Conservation (phyloP, 2,888 invertebrate species). For the Trypoxylon attenuatum region DNA sequence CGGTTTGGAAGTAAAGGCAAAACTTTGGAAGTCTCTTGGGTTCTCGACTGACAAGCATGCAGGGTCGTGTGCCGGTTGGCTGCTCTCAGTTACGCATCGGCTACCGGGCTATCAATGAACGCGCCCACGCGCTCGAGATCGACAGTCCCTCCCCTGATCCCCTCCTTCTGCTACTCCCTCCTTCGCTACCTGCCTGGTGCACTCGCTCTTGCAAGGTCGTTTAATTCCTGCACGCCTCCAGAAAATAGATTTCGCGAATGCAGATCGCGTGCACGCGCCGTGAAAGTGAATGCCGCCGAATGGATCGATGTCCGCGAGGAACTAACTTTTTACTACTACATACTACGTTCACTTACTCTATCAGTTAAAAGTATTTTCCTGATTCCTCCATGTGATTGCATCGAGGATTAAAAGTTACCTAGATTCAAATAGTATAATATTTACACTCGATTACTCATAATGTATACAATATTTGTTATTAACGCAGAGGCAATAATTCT, state of each 20-base stretch:
- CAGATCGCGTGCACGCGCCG: slow-evolving; percentile 28
- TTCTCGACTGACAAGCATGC: slow-evolving; percentile 21
- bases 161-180: slow-evolving; percentile 9
- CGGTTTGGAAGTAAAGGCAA: no score
- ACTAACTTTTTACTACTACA: no score
- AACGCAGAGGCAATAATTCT: no score
- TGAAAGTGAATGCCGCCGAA: slow-evolving; percentile 41
- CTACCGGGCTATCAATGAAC: slow-evolving; percentile 65
- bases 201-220: slow-evolving; percentile 50
- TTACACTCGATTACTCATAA: no score
- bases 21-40: no score
- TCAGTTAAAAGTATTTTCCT: no score
- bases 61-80: slow-evolving; percentile 42
- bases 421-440: no score
- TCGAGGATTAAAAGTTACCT: no score
- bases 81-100: slow-evolving; percentile 57
- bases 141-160: slow-evolving; percentile 33
- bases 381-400: no score
- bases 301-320: background rate
- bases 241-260: slow-evolving; percentile 52
- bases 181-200: slow-evolving; percentile 35
- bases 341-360: no score
- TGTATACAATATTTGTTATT: no score
- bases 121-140: slow-evolving; percentile 61
- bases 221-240: slow-evolving; percentile 52